Percentiles rank a stretch among this genome's conserved stretches.
These are phyloP conservation scores for Sminthurides bifidus DNA, from an alignment of 1,140 invertebrate species.

Conservation along the genomic window DNA sequence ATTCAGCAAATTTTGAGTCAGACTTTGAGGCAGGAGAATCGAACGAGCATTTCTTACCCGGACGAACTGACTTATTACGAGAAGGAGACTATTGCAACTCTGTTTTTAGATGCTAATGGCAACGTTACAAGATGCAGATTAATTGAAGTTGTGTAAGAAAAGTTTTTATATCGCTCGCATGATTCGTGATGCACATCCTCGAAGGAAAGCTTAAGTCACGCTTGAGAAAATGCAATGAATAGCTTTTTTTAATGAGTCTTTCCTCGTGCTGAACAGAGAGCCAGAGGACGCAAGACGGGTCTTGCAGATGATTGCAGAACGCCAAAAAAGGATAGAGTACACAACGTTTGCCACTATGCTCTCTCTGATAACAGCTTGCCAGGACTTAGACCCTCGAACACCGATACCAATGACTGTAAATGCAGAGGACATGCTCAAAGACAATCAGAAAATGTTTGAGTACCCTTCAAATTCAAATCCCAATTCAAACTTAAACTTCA, in stretches of 20 bases:
- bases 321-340: constrained; percentile 24
- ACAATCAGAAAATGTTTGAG: background rate
- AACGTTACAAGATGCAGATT: constrained; percentile 60
- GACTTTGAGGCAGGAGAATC: background rate
- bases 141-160: constrained; percentile 68
- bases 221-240: background rate
- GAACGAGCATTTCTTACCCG: constrained; percentile 30
- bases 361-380: constrained; percentile 30
- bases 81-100: constrained; percentile 66
- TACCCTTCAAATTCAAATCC: constrained; percentile 39
- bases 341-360: constrained; percentile 28
- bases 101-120: constrained; percentile 53
- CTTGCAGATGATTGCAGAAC: constrained; percentile 12
- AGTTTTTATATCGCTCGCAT: background rate
- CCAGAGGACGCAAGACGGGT: constrained; percentile 17
- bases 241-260: background rate
- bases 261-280: constrained; percentile 7
- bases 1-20: background rate
- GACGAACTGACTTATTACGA: constrained; percentile 58
- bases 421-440: background rate
- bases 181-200: background rate
- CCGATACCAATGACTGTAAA: constrained; percentile 35
- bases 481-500: constrained; percentile 37
- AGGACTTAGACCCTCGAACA: constrained; percentile 30
- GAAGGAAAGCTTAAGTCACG: background rate